Evolutionary conservation across 1,140 invertebrate genomes (phyloP), one percentile per base, ranked within the genome.

Genomic region (Dermatophagoides farinae): DNA sequence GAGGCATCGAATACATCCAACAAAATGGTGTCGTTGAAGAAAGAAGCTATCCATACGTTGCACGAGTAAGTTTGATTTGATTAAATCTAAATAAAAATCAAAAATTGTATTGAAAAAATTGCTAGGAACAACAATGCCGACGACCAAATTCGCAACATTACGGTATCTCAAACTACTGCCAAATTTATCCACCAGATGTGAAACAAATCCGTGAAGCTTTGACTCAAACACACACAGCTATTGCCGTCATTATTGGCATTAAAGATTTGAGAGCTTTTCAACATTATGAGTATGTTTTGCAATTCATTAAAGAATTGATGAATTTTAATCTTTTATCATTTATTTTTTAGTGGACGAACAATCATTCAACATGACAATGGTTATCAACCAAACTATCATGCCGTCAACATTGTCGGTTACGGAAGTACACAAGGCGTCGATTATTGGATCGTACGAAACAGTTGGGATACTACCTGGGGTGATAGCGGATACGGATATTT

Each of bases 361-460:
- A 31, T 31, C 31, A 31, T 31, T 31, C 31, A 31, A 31, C 31
- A 8, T 16, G 41, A 14, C 14, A n/a, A 20, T 14, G 25, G 25
- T 44, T 14, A 41, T 38, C 14, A 16, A n/a, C 23, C 16, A 12
- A 55, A n/a, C 31, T 11, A 39, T 20, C 53, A 55, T 20, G 38
- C 38, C 11, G 72, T 76, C 4, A 60, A 72, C 1, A 68, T 70
- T 10, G 73, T 74, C 60, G 75, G 75, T 0, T 64, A 57, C 9
- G 73, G 72, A 1, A 66, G 59, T 9, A 61, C 64, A 38, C 67
- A 69, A 23, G 68, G 68, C 10, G 61, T 69, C 31, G 69, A 73
- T 38, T 73, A 70, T 62, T 75, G 72, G 71, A 62, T 75, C 22
- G 71, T 76, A 14, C 75, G 75, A 61, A 76, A 76, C 66, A 61